Base-by-base conservation (phyloP, 2,888 invertebrate species). In the Drosophila dives region DNA sequence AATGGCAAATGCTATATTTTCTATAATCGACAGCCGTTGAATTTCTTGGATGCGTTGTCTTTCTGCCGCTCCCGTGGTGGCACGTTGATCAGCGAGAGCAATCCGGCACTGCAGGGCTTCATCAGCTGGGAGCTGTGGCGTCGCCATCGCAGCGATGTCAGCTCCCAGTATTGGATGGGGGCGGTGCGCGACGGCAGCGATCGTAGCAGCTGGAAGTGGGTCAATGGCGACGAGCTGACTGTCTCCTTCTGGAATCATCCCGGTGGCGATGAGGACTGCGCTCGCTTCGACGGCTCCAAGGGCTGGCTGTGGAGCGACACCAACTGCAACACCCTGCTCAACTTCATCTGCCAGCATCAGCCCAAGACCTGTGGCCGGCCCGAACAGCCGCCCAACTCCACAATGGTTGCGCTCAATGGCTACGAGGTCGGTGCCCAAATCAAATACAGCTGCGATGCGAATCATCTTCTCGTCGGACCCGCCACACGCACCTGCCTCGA, bases 281-380 rank as follows among this genome's bases (percentile, higher is more conserved):
- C 98, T 2, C 94, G 97, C 59, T 98, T 97, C 93, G 98, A 98
- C 92, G 98, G 98, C 72, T 96, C 97, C 88, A 97, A 97, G 92
- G 98, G 98, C 33, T 98, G 98, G 98, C 94, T 98, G 0, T 98
- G 98, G 98, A 97, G 97, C 1, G 98, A 98, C 91, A 98, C 98
- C 29, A 97, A 97, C 91, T 98, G 98, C 93, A 95, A 95, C 72
- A 95, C 96, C 60, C 95, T 95, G 81, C 94, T 98, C 78, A 98
- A 98, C 93, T 98, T 96, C 93, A 98, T 98, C 77, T 98, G 98
- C 92, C 98, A 98, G 93, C 98, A 98, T 93, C 97, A 97, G 91
- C 98, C 98, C 0, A 96, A 97, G 91, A 96, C 97, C 0, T 98
- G 98, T 91, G 98, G 98, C 12, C 94, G 97, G 48, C 98, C 98